Conservation (phyloP, 2,797 vertebrate genomes). For the Xyrichtys novacula region DNA sequence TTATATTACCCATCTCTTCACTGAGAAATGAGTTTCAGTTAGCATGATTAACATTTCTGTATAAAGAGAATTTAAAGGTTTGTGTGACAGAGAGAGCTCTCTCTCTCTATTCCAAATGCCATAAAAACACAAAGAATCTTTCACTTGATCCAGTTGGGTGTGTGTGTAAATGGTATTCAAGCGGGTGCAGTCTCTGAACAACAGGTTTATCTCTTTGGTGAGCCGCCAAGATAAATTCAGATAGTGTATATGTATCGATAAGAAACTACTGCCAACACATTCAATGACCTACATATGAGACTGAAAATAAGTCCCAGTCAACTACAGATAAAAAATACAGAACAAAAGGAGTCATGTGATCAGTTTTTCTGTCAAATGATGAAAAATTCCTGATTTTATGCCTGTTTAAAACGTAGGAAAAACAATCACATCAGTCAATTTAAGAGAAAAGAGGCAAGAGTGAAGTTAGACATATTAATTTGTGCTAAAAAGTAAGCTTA, state of each 20-base stretch:
- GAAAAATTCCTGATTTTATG: too few species aligned
- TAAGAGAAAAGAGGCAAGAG: too few species aligned
- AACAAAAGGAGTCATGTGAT: too few species aligned
- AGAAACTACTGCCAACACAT: conserved; percentile 2
- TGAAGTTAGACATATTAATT: too few species aligned
- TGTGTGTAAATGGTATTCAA: not conserved
- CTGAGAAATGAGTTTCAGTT: conserved; percentile 72
- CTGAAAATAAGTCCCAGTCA: not conserved
- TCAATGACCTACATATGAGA: conserved; percentile 18
- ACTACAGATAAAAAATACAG: too few species aligned
- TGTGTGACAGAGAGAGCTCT: conserved; percentile 4
- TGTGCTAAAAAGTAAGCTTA: too few species aligned
- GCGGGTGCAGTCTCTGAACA: not conserved
- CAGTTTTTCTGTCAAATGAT: too few species aligned
- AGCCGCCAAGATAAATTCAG: conserved; percentile 28
- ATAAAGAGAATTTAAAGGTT: not conserved
- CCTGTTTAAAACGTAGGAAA: too few species aligned
- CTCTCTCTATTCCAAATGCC: not conserved
- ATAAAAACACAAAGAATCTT: conserved; percentile 6
- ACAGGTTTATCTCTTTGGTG: conserved; percentile 47
- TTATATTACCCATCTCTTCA: not conserved
- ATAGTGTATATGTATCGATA: conserved; percentile 1
- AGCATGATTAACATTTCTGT: conserved; percentile 50
- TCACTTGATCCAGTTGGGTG: conserved; percentile 2
- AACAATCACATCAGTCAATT: too few species aligned